Conservation (phyloP, 2,113 vertebrate genomes). For the Trematocara zebra region DNA sequence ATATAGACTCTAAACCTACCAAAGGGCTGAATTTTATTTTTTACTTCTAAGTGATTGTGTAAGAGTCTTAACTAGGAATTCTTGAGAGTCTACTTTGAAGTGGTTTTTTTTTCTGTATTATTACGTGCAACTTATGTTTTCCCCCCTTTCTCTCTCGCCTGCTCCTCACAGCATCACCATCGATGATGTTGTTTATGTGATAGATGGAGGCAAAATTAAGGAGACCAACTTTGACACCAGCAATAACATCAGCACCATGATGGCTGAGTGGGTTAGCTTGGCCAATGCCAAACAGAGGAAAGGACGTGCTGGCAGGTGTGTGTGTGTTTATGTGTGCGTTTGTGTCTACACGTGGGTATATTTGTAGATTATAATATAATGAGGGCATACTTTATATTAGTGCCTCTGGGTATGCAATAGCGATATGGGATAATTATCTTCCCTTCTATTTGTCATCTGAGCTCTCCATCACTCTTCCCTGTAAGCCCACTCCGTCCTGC, state of each 20-base stretch:
- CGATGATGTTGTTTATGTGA: conserved; percentile 94
- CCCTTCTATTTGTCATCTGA: background rate
- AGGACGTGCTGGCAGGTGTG: conserved; percentile 86
- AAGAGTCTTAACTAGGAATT: background rate
- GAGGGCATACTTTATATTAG: background rate
- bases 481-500: background rate
- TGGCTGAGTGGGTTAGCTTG: conserved; percentile 95
- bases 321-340: background rate
- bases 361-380: background rate
- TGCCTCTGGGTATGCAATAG: background rate
- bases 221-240: conserved; percentile 96
- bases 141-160: background rate
- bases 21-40: conserved; percentile 24
- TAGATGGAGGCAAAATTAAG: conserved; percentile 97
- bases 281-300: conserved; percentile 97
- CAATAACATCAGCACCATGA: conserved; percentile 98
- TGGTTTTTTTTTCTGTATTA: background rate
- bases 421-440: background rate
- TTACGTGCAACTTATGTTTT: background rate
- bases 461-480: background rate
- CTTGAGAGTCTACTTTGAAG: conserved; percentile 3
- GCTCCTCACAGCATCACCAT: conserved; percentile 87
- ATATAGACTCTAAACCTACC: conserved; percentile 26
- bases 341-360: background rate
- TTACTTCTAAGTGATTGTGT: background rate